Evolutionary conservation across 2,113 vertebrate species (phyloP).

Genomic region (Pogonocichla stellata): DNA sequence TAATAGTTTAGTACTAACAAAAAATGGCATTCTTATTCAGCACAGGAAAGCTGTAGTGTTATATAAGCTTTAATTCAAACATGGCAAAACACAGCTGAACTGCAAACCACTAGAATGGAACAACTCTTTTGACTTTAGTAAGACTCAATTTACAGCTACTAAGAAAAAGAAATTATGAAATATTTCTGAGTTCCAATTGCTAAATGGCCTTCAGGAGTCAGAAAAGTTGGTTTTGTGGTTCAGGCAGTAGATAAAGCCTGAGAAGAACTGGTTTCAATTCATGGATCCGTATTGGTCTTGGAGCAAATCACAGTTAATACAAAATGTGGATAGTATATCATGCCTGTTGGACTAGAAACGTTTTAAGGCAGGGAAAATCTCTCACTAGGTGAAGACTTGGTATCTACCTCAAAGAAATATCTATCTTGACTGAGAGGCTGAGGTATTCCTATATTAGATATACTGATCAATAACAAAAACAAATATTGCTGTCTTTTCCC

Average conservation of each 20-base stretch:
- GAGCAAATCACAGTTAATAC: constrained; percentile 43
- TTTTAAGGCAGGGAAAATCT: constrained; percentile 10
- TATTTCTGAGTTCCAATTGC: constrained; percentile 4
- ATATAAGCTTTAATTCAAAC: neutral
- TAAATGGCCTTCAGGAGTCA: constrained; percentile 13
- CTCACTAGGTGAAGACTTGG: neutral
- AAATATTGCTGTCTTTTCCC: neutral
- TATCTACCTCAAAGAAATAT: constrained; percentile 6
- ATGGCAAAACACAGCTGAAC: neutral
- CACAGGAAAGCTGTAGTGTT: neutral
- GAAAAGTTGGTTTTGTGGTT: neutral
- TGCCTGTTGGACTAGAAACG: constrained; percentile 20
- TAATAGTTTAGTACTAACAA: neutral
- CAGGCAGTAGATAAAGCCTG: neutral
- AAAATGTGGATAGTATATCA: constrained; percentile 27
- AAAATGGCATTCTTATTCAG: neutral
- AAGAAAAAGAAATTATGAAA: constrained; percentile 8
- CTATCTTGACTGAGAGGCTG: neutral
- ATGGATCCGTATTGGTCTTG: neutral
- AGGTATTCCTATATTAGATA: constrained; percentile 2
- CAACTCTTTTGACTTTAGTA: neutral
- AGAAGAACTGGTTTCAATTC: constrained; percentile 17
- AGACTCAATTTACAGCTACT: neutral
- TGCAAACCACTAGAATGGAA: neutral
- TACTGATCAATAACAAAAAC: constrained; percentile 30